Base-by-base conservation (phyloP, 2,888 invertebrate genomes). In the Callyntrura sp. region DNA sequence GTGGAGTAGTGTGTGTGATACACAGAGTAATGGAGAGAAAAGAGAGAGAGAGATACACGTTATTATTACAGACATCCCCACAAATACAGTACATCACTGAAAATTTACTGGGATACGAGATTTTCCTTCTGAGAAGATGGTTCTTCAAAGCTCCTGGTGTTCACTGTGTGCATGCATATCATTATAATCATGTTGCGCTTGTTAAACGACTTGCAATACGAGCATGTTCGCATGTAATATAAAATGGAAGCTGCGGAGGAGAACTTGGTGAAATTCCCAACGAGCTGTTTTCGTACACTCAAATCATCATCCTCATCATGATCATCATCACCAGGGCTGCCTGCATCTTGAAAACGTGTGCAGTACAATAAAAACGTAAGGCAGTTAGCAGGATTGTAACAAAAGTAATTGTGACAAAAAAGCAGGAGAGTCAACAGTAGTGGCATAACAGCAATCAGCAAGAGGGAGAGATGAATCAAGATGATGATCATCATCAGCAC, bases 211-310 rank as follows among this genome's bases (percentile, higher is more conserved):
- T 35, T 35, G 35, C 68, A 25, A 68, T 68, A 28, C 68, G 11
- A 68, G 3, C 4, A 68, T 68, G 68, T 68, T 68, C 25, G 28
- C 68, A 68, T 68, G 68, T 68, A 68, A 68, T 68, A 17, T 25
- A 35, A 68, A 68, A 35, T 68, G 35, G 73, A 45, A n/a, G 51
- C 48, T 62, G 43, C 51, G 35, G 35, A 35, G 35, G 35, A 35
- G 35, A 78, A 85, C 55, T 68, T 86, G 86, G 86, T 79, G 86
- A 86, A 86, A 86, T 79, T 86, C 55, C 86, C 86, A 86, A 86
- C 65, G 86, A 86, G 86, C 86, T 86, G 79, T 86, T 79, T 85
- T 68, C 68, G 23, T 82, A 82, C 60, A 82, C 62, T 60, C 23
- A 57, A 23, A 73, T 82, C 81, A 82, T 82, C 81, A 23, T 79